Conservation (phyloP, 2,888 invertebrate genomes). For the Pasiphila rectangulata region DNA sequence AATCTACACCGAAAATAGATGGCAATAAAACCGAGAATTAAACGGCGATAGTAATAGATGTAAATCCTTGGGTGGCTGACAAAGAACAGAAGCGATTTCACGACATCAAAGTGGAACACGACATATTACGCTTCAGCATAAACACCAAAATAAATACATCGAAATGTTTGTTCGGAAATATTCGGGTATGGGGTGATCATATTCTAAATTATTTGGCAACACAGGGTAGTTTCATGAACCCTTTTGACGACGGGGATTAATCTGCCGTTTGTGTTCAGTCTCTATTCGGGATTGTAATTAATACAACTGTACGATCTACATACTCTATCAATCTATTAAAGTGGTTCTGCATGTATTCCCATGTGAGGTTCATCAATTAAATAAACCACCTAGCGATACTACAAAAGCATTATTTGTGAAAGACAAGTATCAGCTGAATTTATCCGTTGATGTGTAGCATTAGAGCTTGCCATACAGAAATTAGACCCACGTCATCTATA, state of each 20-base stretch:
- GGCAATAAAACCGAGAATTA: conserved; percentile 72
- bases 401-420: too few species aligned
- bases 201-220: conserved; percentile 73
- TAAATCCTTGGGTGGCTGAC: conserved; percentile 75
- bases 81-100: conserved; percentile 80
- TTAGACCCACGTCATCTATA: too few species aligned
- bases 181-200: conserved; percentile 75
- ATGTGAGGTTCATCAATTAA: neutral
- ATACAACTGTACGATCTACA: conserved; percentile 36
- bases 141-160: conserved; percentile 79
- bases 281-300: conserved; percentile 63
- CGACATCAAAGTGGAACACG: conserved; percentile 81
- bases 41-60: conserved; percentile 66
- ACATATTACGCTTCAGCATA: conserved; percentile 80
- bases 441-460: too few species aligned
- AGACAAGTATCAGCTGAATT: too few species aligned
- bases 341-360: neutral
- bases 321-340: neutral
- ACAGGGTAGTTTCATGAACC: conserved; percentile 69
- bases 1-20: conserved; percentile 70
- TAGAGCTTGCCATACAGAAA: too few species aligned
- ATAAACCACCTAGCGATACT: neutral
- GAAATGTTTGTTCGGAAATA: conserved; percentile 78
- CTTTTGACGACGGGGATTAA: conserved; percentile 73
- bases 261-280: conserved; percentile 62